phyloP scores from a whole-genome alignment of 1,140 invertebrate genomes.

The Thaumetopoea pityocampa region DNA sequence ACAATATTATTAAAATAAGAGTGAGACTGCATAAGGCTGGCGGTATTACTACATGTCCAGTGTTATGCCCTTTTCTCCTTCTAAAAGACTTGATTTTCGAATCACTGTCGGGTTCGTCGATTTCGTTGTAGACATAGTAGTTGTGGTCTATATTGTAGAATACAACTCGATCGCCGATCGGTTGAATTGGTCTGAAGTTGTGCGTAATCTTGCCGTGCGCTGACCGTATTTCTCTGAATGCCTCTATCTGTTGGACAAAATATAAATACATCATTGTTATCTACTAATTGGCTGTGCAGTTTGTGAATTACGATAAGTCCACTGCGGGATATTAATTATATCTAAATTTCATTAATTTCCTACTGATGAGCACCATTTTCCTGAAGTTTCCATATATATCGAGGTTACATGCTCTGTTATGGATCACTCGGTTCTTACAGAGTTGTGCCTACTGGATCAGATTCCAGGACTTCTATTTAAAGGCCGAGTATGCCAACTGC shows the following conservation, averaged over 20 bases:
- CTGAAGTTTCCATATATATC: too few relatives aligned
- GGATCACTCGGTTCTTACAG: too few relatives aligned
- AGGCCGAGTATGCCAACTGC: too few relatives aligned
- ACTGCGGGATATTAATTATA: too few relatives aligned
- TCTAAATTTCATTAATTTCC: too few relatives aligned
- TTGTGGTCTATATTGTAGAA: slow-evolving; percentile 74
- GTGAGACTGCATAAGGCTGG: slow-evolving; percentile 1
- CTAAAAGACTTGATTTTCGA: slow-evolving; percentile 18
- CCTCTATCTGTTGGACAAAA: slow-evolving; percentile 78
- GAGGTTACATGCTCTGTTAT: too few relatives aligned
- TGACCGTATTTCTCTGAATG: slow-evolving; percentile 83
- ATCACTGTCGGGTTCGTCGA: slow-evolving; percentile 43
- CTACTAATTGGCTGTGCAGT: too few relatives aligned
- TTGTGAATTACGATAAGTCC: too few relatives aligned
- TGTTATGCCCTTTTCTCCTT: slow-evolving; percentile 33
- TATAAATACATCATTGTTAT: neutral
- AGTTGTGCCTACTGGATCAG: too few relatives aligned
- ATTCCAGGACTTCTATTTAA: too few relatives aligned
- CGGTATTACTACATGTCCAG: slow-evolving; percentile 5
- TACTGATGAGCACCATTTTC: too few relatives aligned
- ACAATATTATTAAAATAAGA: slow-evolving; percentile 2
- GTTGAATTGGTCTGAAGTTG: slow-evolving; percentile 87
- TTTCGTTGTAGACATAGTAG: slow-evolving; percentile 63
- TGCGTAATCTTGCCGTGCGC: slow-evolving; percentile 81
- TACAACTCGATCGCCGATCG: slow-evolving; percentile 80